Evolutionary conservation across 2,888 invertebrate genomes (phyloP), one percentile per base, ranked within the genome.

Genomic region (Synanthedon myopaeformis): DNA sequence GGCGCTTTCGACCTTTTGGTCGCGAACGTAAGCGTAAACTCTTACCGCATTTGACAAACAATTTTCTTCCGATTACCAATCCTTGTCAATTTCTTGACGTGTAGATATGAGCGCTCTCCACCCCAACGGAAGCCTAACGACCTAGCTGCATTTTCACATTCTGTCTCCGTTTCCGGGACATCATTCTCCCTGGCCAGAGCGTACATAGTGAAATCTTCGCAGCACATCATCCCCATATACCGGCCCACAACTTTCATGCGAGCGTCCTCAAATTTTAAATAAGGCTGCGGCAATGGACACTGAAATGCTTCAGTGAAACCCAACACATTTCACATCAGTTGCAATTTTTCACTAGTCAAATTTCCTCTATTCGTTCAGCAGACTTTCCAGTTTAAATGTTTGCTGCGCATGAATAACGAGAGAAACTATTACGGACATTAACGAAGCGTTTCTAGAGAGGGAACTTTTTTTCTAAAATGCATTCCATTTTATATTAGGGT

Each of bases 401-500:
- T 45, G 45, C 11, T 13, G 13, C n/a, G 14, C 45, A 13, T 51
- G 51, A 53, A 61, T 68, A 72, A 71, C 64, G 69, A 67, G 63
- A 64, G 60, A 69, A 69, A 63, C 71, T 67, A 65, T 72, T 69
- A 72, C 65, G 68, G 72, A 77, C 81, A 79, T 83, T 82, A 82
- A 73, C 68, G 67, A 63, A 64, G 67, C 66, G 67, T 69, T 35
- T 64, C 65, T 72, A 71, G 70, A 74, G 70, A 69, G 61, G 69
- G 69, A 74, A 75, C 76, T 66, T 61, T 35, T 73, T 67, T 72
- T 49, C 73, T 75, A 70, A 76, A 79, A 74, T 73, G 74, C 72
- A 73, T 73, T 71, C 78, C 75, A 79, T 84, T 83, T 82, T 77
- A 80, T 79, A 77, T 78, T 76, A 78, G 35, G 35, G 35, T 35